Base-by-base conservation (phyloP, 2,113 vertebrate genomes). In the Oreocharis arfaki region DNA sequence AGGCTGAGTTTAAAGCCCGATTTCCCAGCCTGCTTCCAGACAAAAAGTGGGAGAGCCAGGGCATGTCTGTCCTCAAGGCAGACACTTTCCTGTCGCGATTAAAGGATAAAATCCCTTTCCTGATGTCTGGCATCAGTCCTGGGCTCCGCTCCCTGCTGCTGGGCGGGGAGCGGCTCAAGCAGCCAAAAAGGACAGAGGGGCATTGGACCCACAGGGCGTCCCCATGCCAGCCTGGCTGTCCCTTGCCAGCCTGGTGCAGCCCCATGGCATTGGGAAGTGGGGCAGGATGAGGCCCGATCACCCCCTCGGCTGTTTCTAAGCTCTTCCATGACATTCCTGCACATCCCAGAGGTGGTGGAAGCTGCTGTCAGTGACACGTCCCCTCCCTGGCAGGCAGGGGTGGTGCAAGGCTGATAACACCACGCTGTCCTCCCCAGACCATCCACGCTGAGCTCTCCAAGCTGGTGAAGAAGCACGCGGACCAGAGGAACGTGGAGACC, bases 401-500 rank as follows among this genome's bases (percentile, higher is more conserved):
- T 90, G 96, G 76, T 84, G 80, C 68, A 11, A 93, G 75, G 77
- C 92, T 1, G 22, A 1, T 61, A 6, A 63, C 1, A 1, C 8
- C 7, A 0, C 1, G 0, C 35, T 90, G 49, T 14, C 41, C 37
- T 85, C 53, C 71, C 10, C 96, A 98, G 99, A 99, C 99, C 13
- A 99, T 99, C 97, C 99, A 99, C 0, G 98, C 99, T 0, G 99
- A 99, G 97, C 99, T 99, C 46, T 99, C 99, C 2, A 99, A 99
- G 97, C 97, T 99, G 96, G 98, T 99, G 95, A 99, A 99, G 98
- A 99, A 99, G 92, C 98, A 99, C 2, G 98, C 98, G 0, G 99
- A 99, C 63, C 99, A 99, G 98, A 98, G 97, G 95, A 99, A 98
- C 21, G 97, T 98, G 11, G 99, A 99, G 96, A 99, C 99, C 0